Evolutionary conservation across 2,113 vertebrate genomes (phyloP), one percentile per base, ranked within the genome.

Genomic region (Phoenicopterus ruber): DNA sequence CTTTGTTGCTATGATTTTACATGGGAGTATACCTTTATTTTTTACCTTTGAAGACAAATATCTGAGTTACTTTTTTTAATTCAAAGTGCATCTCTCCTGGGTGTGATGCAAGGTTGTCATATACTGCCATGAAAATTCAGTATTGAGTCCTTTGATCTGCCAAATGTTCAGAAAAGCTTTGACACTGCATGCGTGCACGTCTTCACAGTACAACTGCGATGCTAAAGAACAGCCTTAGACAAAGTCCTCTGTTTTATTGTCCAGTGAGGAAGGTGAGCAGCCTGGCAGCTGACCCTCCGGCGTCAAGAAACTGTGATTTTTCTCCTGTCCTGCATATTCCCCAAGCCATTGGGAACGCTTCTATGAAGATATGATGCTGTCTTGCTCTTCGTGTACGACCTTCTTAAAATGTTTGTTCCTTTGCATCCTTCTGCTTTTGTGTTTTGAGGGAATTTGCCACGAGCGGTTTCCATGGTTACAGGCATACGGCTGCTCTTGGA

Each of bases 391-490:
- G 32, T 84, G 77, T 77, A 25, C 32, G 34, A 5, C 77, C 57
- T 71, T 67, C 72, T 96, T 86, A 91, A 70, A 90, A 71, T 89
- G 36, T 79, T 94, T 86, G 57, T 74, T 96, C 94, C 94, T 84
- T 89, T 78, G 63, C 42, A 57, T 55, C 65, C 65, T 67, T 52
- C 58, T 78, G 88, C 91, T 81, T 93, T 94, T 86, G 85, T 63
- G 1, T 90, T 96, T 95, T 78, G 94, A 90, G 82, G 92, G 93
- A 96, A 96, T 96, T 96, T 97, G 94, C 95, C 47, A 20, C 5
- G 63, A 95, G 84, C 17, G 5, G 96, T 97, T 98, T 78, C 97
- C 90, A 96, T 97, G 95, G 98, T 87, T 97, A 98, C 96, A 0
- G 90, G 81, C 73, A 65, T 50, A 82, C 0, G 34, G 86, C 85